Evolutionary conservation across 2,113 vertebrate species (phyloP), one percentile per base, ranked within the genome.

Genomic region (Castor canadensis): DNA sequence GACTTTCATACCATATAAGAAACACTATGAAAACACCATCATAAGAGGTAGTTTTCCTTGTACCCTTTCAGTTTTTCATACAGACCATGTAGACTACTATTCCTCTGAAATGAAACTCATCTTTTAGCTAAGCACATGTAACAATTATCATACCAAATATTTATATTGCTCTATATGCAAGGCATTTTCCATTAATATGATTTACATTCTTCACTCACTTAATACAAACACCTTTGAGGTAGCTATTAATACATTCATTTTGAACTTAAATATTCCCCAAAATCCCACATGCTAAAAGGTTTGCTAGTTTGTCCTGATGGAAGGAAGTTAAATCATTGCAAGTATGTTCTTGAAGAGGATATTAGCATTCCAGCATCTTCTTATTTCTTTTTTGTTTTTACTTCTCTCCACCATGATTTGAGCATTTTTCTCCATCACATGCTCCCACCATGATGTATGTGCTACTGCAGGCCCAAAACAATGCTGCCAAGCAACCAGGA

Each of bases 161-260:
- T 79, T 83, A 47, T 0, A 62, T 38, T 69, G 43, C 38, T 80
- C 32, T 72, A 64, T 35, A 10, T 77, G 30, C 77, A 82, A 77
- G 16, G 26, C 19, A 58, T 52, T 62, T 77, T n/a, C 11, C 24
- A 58, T 49, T 17, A 82, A 89, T 89, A 30, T 76, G 35, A 7
- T 88, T 93, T 81, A 81, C 15, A 32, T 91, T 92, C 47, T 88
- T 75, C n/a, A 73, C 4, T 84, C 30, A 77, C 60, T 81, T 92
- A 82, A 58, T 66, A 20, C 13, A 81, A 32, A 58, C 15, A 75
- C 15, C 20, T 40, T 35, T 60, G n/a, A 56, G 9, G 24, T 72
- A 82, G 24, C 22, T 54, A 72, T 54, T 32, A 91, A 47, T 62
- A 94, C 60, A 4, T 79, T 60, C 71, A 49, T 96, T 86, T 91